These are phyloP conservation scores for Eristalis tenax DNA, from an alignment of 2,888 invertebrate genomes.

Conservation along the genomic window DNA sequence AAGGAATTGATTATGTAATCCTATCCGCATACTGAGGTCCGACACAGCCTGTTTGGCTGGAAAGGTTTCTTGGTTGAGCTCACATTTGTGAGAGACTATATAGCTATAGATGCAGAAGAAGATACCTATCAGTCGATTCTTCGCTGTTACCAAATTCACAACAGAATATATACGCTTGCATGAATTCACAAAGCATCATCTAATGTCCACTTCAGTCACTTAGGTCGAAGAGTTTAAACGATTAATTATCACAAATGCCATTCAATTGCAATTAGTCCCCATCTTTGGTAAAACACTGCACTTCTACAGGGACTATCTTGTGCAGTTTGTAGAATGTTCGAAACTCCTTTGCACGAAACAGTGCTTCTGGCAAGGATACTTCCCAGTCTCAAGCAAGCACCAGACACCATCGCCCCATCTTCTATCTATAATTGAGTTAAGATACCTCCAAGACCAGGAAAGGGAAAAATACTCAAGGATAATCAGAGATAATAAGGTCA, in stretches of 20 bases:
- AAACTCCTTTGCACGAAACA: background rate
- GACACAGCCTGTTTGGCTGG: no score
- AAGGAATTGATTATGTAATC: no score
- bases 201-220: no score
- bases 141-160: no score
- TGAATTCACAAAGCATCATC: no score
- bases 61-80: no score
- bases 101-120: no score
- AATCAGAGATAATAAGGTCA: constrained; percentile 68
- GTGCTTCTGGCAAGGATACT: background rate
- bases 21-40: no score
- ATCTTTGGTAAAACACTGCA: background rate
- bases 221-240: background rate
- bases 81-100: no score
- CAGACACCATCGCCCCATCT: background rate
- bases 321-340: background rate
- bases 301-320: background rate
- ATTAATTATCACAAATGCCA: background rate
- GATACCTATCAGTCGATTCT: background rate
- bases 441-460: background rate
- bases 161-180: no score
- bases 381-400: background rate
- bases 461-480: constrained; percentile 40
- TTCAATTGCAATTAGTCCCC: background rate
- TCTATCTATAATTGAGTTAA: background rate